Evolutionary conservation across 2,797 vertebrate genomes (phyloP).

Genomic region (Gobionotothen gibberifrons): DNA sequence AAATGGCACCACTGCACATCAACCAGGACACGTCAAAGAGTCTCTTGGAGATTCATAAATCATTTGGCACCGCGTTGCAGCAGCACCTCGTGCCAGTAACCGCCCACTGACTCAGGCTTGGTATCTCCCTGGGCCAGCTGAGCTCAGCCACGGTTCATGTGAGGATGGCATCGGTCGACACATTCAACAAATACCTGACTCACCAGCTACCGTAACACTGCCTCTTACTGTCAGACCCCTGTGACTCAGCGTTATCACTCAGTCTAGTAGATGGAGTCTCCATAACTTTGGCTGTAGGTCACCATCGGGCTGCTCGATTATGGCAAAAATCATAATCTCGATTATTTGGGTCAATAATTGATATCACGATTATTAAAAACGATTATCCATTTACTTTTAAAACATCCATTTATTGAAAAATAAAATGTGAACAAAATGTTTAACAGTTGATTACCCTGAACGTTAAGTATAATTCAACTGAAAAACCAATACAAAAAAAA

Average conservation of each 20-base stretch:
- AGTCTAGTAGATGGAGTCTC: conserved; percentile 49
- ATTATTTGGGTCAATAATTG: too few relatives aligned
- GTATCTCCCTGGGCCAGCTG: conserved; percentile 40
- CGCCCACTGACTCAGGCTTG: conserved; percentile 48
- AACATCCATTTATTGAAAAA: too few relatives aligned
- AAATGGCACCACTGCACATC: conserved; percentile 47
- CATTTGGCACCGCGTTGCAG: conserved; percentile 43
- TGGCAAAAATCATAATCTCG: too few relatives aligned
- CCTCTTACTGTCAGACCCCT: conserved; percentile 44
- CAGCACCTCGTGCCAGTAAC: conserved; percentile 40
- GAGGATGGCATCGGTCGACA: conserved; percentile 58
- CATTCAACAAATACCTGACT: conserved; percentile 60
- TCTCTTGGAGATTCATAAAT: conserved; percentile 47
- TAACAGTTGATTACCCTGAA: too few relatives aligned
- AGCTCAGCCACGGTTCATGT: conserved; percentile 40
- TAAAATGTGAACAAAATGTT: too few relatives aligned
- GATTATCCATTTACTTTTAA: too few relatives aligned
- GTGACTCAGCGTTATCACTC: conserved; percentile 55
- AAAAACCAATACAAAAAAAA: too few relatives aligned
- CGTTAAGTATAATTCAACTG: too few relatives aligned
- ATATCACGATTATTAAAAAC: too few relatives aligned
- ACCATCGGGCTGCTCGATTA: too few relatives aligned
- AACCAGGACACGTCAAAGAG: conserved; percentile 46
- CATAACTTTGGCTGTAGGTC: conserved; percentile 30
- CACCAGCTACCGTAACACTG: conserved; percentile 49